Conservation (phyloP, 2,797 vertebrate species). For the Parambassis ranga region DNA sequence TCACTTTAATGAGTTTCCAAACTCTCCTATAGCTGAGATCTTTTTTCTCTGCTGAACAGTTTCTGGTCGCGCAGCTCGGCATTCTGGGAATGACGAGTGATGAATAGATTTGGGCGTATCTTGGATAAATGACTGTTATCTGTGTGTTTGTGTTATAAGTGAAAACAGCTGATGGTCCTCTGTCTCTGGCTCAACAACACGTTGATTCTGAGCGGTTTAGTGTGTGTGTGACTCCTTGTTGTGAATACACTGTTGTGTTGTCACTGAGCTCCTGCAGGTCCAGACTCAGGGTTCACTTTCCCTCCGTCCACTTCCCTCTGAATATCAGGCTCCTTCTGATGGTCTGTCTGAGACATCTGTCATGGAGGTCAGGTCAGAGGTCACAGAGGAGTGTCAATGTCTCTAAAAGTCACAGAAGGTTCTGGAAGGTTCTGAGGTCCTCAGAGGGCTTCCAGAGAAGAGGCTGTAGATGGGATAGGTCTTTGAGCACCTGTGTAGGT, state of each 20-base stretch:
- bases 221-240: conserved; percentile 1
- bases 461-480: too few species aligned
- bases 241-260: not conserved
- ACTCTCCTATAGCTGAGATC: too few species aligned
- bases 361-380: too few species aligned
- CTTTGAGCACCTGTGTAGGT: too few species aligned
- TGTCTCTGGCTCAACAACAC: conserved; percentile 30
- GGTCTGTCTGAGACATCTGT: too few species aligned
- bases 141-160: not conserved
- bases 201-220: conserved; percentile 2
- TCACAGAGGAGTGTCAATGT: too few species aligned
- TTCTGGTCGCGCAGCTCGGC: too few species aligned
- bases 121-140: not conserved
- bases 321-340: too few species aligned
- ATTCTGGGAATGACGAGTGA: not conserved
- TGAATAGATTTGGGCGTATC: not conserved
- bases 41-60: not conserved
- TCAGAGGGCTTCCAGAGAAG: too few species aligned
- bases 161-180: conserved; percentile 39
- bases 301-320: not conserved
- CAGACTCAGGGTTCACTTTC: not conserved
- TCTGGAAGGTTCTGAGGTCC: too few species aligned
- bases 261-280: not conserved
- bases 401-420: too few species aligned
- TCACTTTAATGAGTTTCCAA: too few species aligned